Evolutionary conservation across 2,113 vertebrate genomes (phyloP).

Genomic region (Nycticebus coucang): DNA sequence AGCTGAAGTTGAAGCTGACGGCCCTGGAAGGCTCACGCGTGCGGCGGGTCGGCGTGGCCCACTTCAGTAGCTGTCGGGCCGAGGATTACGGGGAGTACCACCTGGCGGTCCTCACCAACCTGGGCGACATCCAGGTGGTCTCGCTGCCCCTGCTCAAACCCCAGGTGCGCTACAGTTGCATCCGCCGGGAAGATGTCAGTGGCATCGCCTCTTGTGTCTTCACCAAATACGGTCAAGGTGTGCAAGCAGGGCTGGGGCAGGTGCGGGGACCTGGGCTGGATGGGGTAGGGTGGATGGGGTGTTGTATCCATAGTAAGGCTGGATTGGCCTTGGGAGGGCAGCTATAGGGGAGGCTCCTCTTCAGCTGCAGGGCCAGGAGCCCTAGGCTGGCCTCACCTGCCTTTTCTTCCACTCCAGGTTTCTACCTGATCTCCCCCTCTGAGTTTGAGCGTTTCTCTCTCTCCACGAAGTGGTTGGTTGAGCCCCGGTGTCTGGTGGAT

Average conservation of each 20-base stretch:
- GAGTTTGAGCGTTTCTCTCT: conserved; percentile 98
- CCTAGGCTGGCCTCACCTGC: neutral
- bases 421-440: conserved; percentile 97
- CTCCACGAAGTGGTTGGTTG: conserved; percentile 93
- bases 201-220: conserved; percentile 99
- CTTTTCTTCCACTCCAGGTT: conserved; percentile 85
- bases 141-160: conserved; percentile 94
- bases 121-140: conserved; percentile 96
- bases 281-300: neutral
- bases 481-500: conserved; percentile 92
- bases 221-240: conserved; percentile 97
- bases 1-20: conserved; percentile 96
- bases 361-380: accelerated
- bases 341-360: accelerated
- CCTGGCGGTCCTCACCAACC: conserved; percentile 94
- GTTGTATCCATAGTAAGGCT: neutral
- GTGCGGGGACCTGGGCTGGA: accelerated
- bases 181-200: conserved; percentile 96
- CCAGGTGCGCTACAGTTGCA: conserved; percentile 95
- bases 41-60: conserved; percentile 91
- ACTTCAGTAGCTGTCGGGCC: conserved; percentile 90
- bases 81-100: conserved; percentile 94
- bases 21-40: conserved; percentile 96
- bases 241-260: accelerated
- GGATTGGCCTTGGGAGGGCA: neutral